A percentile compares a stretch with the other conserved stretches of the same genome.
These are phyloP conservation scores for Sebastes alutus DNA, from an alignment of 2,797 vertebrate species.

Conservation along the genomic window DNA sequence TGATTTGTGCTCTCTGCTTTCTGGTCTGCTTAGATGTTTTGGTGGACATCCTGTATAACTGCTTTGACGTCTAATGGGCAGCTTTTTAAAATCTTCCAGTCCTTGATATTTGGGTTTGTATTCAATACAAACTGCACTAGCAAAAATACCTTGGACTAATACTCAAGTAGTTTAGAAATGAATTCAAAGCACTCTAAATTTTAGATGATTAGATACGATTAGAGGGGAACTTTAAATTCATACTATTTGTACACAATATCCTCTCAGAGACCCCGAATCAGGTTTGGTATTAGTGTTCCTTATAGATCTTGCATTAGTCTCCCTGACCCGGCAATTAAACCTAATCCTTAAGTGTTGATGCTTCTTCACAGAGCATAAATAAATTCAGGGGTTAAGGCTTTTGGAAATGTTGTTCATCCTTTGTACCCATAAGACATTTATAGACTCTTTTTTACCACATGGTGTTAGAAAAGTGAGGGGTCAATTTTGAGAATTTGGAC, in stretches of 20 bases:
- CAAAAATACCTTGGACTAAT: slow-evolving; percentile 1
- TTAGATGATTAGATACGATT: slow-evolving; percentile 16
- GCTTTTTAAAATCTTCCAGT: neutral
- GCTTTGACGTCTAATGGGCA: slow-evolving; percentile 25
- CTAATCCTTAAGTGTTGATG: slow-evolving; percentile 20
- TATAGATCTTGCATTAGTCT: slow-evolving; percentile 37
- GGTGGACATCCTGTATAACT: slow-evolving; percentile 25
- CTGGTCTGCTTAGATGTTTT: slow-evolving; percentile 22
- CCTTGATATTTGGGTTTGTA: slow-evolving; percentile 4
- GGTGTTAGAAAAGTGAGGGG: neutral
- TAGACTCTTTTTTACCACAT: neutral
- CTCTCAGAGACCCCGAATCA: neutral
- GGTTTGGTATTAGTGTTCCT: slow-evolving; percentile 13
- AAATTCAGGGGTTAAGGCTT: slow-evolving; percentile 17
- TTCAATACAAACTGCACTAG: neutral
- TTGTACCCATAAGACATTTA: slow-evolving; percentile 3
- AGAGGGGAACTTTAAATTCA: slow-evolving; percentile 21
- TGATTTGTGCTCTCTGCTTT: slow-evolving; percentile 28
- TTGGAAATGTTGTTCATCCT: slow-evolving; percentile 21
- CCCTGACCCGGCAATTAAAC: slow-evolving; percentile 16
- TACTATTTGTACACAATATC: slow-evolving; percentile 12
- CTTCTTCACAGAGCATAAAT: slow-evolving; percentile 11
- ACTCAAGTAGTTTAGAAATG: slow-evolving; percentile 2
- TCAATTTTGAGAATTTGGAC: no score
- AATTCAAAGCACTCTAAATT: slow-evolving; percentile 9